Evolutionary conservation across 2,113 vertebrate species (phyloP), one percentile per base, ranked within the genome.

Genomic region (Apteryx mantelli): DNA sequence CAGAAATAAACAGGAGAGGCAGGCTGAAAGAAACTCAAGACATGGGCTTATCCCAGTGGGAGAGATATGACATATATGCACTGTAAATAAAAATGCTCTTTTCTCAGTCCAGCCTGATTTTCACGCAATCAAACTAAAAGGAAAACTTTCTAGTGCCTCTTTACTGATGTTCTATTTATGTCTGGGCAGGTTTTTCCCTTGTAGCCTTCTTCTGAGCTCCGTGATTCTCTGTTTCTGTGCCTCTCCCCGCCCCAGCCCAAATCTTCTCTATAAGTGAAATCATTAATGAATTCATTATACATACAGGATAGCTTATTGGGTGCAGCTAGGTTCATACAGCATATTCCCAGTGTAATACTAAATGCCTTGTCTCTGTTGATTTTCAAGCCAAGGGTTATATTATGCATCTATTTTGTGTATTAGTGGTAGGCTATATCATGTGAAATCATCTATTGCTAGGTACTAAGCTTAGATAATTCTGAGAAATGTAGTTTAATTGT

Each of bases 401-500:
- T 94, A 58, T 85, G 42, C 69, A 60, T 80, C 60, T 96, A 83
- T 97, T 97, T 95, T 95, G 64, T 90, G 46, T 96, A 53, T 92
- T 96, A 97, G 87, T 88, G 40, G 34, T 91, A 89, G 55, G 48
- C 65, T 64, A 77, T 91, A 87, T 36, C 22, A 85, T 85, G 87
- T 78, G 58, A 97, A 97, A 97, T 90, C 36, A 86, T 26, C 75
- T 70, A 87, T 53, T 88, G 16, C 80, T 82, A 94, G 55, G 56
- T 28, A 90, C 74, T 97, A 87, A 87, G 53, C 1, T 1, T 79
- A 86, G 76, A 92, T 79, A 97, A 92, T 93, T 96, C 73, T 89
- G 84, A 96, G 55, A 73, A 97, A 91, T 76, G 42, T 82, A 93
- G 86, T 97, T 97, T 97, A 97, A 96, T 97, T 97, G n/a, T 84